phyloP scores from a whole-genome alignment of 2,797 vertebrate species.

The Cyclopterus lumpus region DNA sequence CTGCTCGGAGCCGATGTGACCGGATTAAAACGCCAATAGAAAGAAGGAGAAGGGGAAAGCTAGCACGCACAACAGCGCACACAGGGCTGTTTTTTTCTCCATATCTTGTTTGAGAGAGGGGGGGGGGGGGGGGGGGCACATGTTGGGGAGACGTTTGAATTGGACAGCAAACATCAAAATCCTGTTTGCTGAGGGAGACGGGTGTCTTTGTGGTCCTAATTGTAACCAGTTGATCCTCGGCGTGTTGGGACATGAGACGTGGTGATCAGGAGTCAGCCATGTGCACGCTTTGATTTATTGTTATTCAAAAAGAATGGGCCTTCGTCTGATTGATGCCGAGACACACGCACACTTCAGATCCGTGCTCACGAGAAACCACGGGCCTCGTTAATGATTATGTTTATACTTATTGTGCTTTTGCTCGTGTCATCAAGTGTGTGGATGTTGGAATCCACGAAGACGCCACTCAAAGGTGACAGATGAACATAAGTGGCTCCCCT shows the following conservation, averaged over 20 bases:
- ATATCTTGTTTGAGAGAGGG: conserved; percentile 25
- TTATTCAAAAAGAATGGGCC: conserved; percentile 67
- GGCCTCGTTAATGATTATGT: no score
- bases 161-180: conserved; percentile 31
- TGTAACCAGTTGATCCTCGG: conserved; percentile 72
- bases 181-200: conserved; percentile 4
- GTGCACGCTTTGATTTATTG: conserved; percentile 69
- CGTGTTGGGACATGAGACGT: conserved; percentile 69
- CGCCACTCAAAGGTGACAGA: conserved; percentile 33
- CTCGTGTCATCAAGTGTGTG: conserved; percentile 27
- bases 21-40: conserved; percentile 80
- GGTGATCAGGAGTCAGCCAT: conserved; percentile 65
- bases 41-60: conserved; percentile 74
- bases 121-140: not conserved
- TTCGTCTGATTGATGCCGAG: conserved; percentile 66
- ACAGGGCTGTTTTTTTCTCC: not conserved
- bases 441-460: conserved; percentile 39
- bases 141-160: conserved; percentile 2
- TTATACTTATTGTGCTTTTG: conserved; percentile 25
- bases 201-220: conserved; percentile 72
- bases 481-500: conserved; percentile 25
- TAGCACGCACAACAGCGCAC: conserved; percentile 39
- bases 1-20: conserved; percentile 82
- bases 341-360: conserved; percentile 58
- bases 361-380: conserved; percentile 45